Evolutionary conservation across 2,888 invertebrate genomes (phyloP).

Genomic region (Cosmopolites sordidus): DNA sequence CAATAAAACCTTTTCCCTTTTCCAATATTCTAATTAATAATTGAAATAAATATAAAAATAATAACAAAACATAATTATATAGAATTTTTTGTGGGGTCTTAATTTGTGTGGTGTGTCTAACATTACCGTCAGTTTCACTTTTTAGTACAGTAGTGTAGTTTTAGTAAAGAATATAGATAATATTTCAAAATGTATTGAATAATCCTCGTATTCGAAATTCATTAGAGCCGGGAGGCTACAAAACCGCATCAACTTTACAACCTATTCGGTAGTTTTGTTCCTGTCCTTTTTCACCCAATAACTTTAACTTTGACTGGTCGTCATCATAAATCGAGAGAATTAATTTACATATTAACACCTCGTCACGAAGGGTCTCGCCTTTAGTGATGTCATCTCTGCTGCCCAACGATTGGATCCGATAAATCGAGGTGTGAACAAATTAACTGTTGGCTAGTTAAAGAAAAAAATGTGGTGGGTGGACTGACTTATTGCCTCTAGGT

Average conservation of each 20-base stretch:
- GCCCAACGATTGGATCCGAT: slow-evolving; percentile 16
- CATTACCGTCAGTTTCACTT: too few relatives aligned
- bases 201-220: too few relatives aligned
- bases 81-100: too few relatives aligned
- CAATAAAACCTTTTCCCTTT: too few relatives aligned
- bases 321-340: slow-evolving; percentile 18
- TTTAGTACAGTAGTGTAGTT: too few relatives aligned
- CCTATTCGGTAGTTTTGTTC: neutral
- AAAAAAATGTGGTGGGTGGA: neutral
- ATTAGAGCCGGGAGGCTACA: too few relatives aligned
- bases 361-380: neutral
- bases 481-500: neutral
- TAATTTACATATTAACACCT: slow-evolving; percentile 23
- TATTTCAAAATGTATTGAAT: too few relatives aligned
- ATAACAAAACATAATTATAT: too few relatives aligned
- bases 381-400: neutral
- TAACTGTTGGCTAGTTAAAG: slow-evolving; percentile 5
- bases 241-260: neutral
- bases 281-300: neutral
- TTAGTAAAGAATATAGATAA: too few relatives aligned
- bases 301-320: neutral
- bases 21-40: too few relatives aligned
- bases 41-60: too few relatives aligned
- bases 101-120: too few relatives aligned
- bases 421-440: slow-evolving; percentile 20